These are phyloP conservation scores for Drosophila maculinotata DNA, from an alignment of 2,888 invertebrate species.

Conservation along the genomic window DNA sequence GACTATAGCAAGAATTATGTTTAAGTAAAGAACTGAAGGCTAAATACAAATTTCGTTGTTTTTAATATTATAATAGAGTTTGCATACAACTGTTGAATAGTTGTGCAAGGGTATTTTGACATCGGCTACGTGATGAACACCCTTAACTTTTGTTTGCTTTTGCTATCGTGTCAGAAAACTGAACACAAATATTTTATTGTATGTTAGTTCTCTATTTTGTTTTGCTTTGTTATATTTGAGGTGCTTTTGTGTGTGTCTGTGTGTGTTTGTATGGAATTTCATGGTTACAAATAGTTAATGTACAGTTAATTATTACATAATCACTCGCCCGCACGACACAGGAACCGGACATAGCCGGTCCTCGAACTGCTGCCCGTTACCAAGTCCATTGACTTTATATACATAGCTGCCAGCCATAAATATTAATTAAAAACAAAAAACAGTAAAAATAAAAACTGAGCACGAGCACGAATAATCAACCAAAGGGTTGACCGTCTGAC, in stretches of 20 bases:
- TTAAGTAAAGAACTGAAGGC: no score
- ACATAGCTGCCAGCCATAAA: slow-evolving; percentile 41
- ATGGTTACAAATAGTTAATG: slow-evolving; percentile 81
- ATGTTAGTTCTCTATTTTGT: slow-evolving; percentile 18
- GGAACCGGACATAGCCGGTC: slow-evolving; percentile 27
- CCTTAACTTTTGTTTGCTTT: slow-evolving; percentile 23
- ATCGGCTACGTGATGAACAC: not conserved
- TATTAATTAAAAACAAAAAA: slow-evolving; percentile 50
- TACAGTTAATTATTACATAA: slow-evolving; percentile 81
- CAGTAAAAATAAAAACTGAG: not conserved
- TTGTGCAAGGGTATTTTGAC: slow-evolving; percentile 20
- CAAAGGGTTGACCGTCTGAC: slow-evolving; percentile 60
- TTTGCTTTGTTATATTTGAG: slow-evolving; percentile 4
- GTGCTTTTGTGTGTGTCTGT: slow-evolving; percentile 4
- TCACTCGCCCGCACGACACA: slow-evolving; percentile 66
- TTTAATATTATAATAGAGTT: no score
- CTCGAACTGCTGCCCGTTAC: slow-evolving; percentile 11
- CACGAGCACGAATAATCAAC: slow-evolving; percentile 38
- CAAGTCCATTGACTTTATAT: slow-evolving; percentile 64
- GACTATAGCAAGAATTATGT: not conserved
- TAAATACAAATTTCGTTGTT: no score
- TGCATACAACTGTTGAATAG: no score
- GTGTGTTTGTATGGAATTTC: slow-evolving; percentile 65
- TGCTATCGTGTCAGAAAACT: slow-evolving; percentile 51
- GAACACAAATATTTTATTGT: slow-evolving; percentile 48